These are phyloP conservation scores for Montipora sp. DNA, from an alignment of 64 coral and sea anemone species.

Conservation along the genomic window DNA sequence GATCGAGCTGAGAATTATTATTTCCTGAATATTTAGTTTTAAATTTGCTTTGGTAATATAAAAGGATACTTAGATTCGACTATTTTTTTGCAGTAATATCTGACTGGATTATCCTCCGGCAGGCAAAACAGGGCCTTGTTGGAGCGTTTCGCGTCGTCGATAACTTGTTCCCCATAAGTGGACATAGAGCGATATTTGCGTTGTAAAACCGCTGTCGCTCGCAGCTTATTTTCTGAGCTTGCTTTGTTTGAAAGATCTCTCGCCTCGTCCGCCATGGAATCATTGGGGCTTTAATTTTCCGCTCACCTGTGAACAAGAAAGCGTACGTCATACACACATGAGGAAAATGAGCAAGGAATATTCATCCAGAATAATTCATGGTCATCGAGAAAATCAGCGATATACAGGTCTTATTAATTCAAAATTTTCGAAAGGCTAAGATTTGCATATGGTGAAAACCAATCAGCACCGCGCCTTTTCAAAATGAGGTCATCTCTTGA, in stretches of 20 bases:
- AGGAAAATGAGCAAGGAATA: conserved; percentile 53
- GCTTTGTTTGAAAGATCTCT: conserved; percentile 41
- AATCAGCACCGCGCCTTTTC: conserved; percentile 49
- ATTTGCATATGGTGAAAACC: conserved; percentile 78
- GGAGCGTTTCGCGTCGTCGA: conserved; percentile 69
- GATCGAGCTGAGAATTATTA: conserved; percentile 4
- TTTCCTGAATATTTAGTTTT: background rate
- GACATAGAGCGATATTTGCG: conserved; percentile 86
- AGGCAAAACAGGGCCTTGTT: conserved; percentile 88
- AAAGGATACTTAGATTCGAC: conserved; percentile 99
- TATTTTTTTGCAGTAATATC: conserved; percentile 93
- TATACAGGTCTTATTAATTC: conserved; percentile 30
- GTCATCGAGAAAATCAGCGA: conserved; percentile 38
- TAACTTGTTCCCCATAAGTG: conserved; percentile 73
- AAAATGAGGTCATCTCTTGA: conserved; percentile 64
- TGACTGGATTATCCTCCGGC: conserved; percentile 72
- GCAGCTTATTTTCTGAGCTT: conserved; percentile 71
- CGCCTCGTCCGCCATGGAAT: conserved; percentile 82
- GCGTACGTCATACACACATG: conserved; percentile 4
- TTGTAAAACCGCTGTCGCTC: conserved; percentile 75
- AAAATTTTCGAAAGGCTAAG: conserved; percentile 29
- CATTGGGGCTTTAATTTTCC: conserved; percentile 59
- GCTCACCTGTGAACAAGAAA: conserved; percentile 18
- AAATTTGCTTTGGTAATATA: background rate
- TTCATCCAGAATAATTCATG: conserved; percentile 51